These are phyloP conservation scores for Erpobdella octoculata DNA, from an alignment of 2,888 invertebrate species.

Conservation along the genomic window DNA sequence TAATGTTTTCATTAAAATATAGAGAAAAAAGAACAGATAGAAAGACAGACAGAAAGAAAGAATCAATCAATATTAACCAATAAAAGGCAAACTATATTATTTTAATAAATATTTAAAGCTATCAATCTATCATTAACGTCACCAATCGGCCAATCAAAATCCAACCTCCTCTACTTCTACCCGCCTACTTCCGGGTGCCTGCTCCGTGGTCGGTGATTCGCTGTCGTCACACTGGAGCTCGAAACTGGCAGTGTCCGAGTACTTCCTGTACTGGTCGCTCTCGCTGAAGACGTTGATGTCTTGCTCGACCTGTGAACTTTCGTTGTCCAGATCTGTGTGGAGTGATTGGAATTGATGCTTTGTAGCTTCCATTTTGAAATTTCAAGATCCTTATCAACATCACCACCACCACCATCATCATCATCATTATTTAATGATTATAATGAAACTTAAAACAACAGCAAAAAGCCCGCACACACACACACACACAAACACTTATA, in stretches of 20 bases:
- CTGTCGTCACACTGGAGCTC: conserved; percentile 20
- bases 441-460: not conserved
- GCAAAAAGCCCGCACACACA: not conserved
- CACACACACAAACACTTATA: not conserved
- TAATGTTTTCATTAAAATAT: too few species aligned
- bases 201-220: conserved; percentile 24
- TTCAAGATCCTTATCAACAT: not conserved
- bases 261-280: not conserved
- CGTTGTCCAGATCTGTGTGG: not conserved
- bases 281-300: conserved; percentile 9
- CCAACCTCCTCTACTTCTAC: conserved; percentile 22
- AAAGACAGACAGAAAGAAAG: not conserved
- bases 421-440: not conserved
- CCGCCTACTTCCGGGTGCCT: not conserved
- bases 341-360: not conserved
- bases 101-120: not conserved
- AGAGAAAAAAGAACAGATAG: too few species aligned
- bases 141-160: not conserved
- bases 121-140: not conserved
- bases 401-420: not conserved
- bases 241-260: not conserved
- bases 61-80: not conserved
- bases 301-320: not conserved
- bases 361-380: too few species aligned
- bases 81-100: not conserved